These are phyloP conservation scores for Mallotus villosus DNA, from an alignment of 2,797 vertebrate genomes.

Conservation along the genomic window DNA sequence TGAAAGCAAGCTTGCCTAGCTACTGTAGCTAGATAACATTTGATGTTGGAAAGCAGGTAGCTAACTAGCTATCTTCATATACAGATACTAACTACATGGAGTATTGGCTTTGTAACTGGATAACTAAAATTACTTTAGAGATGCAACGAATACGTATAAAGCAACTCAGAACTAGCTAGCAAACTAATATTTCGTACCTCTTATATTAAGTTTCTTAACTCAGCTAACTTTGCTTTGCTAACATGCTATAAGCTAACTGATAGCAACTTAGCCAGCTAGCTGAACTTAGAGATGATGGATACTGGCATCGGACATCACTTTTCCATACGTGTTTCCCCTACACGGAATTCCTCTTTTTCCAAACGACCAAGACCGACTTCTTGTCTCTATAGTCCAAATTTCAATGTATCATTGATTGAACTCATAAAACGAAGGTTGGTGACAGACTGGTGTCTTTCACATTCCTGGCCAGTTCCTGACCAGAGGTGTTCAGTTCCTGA, in stretches of 20 bases:
- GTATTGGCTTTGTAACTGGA: too few species aligned
- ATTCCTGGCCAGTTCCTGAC: conserved; percentile 61
- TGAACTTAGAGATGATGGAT: conserved; percentile 67
- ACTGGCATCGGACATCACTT: conserved; percentile 57
- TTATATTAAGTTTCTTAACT: not conserved
- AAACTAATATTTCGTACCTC: too few species aligned
- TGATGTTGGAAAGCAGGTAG: not conserved
- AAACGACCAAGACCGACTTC: conserved; percentile 18
- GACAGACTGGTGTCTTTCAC: conserved; percentile 59
- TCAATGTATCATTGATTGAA: not conserved
- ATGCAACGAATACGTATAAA: not conserved
- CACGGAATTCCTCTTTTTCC: conserved; percentile 37
- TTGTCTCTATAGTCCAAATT: not conserved
- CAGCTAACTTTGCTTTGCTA: too few species aligned
- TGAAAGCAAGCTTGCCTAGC: not conserved
- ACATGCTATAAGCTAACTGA: not conserved
- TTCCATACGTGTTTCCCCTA: conserved; percentile 57
- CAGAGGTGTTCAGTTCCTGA: conserved; percentile 35
- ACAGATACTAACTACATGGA: not conserved
- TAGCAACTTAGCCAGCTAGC: conserved; percentile 54
- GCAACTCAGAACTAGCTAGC: not conserved
- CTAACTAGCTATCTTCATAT: too few species aligned
- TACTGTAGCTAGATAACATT: conserved; percentile 2
- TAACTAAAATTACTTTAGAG: not conserved
- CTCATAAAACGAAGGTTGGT: conserved; percentile 11